phyloP scores from a whole-genome alignment of 2,888 invertebrate species.

The Hofmannophila pseudospretella region DNA sequence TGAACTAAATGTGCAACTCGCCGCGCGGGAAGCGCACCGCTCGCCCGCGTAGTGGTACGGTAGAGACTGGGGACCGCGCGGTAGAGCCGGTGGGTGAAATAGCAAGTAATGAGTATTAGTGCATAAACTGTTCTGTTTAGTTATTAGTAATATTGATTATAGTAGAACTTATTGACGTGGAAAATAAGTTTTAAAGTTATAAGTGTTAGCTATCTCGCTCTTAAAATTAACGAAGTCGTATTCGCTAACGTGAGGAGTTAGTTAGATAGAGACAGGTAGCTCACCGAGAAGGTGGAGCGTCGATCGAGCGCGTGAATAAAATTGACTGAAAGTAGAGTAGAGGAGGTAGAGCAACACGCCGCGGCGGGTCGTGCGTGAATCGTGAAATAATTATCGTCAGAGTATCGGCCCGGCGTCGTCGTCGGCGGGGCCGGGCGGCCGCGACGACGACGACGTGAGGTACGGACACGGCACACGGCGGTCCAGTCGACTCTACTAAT shows the following conservation, averaged over 20 bases:
- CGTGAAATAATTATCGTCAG: slow-evolving; percentile 9
- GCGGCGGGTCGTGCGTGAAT: too few relatives aligned
- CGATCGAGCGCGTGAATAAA: slow-evolving; percentile 47
- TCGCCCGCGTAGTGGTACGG: neutral
- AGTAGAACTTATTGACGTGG: too few relatives aligned
- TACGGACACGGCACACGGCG: too few relatives aligned
- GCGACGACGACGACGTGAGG: too few relatives aligned
- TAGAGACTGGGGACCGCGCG: too few relatives aligned
- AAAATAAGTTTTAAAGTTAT: too few relatives aligned
- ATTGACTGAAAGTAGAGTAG: slow-evolving; percentile 22
- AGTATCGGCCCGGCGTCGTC: slow-evolving; percentile 20
- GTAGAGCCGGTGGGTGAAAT: neutral
- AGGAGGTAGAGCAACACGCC: slow-evolving; percentile 8
- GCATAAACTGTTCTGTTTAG: too few relatives aligned
- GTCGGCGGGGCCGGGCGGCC: slow-evolving; percentile 24
- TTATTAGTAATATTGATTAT: too few relatives aligned
- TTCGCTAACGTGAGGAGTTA: neutral
- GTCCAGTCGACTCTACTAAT: slow-evolving; percentile 52
- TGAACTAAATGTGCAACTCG: slow-evolving; percentile 12
- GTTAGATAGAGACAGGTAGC: slow-evolving; percentile 63
- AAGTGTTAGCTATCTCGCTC: too few relatives aligned
- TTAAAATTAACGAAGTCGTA: too few relatives aligned
- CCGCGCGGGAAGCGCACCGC: neutral
- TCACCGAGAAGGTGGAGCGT: slow-evolving; percentile 53
- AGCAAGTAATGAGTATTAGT: too few relatives aligned